Evolutionary conservation across 1,140 invertebrate genomes (phyloP), one percentile per base, ranked within the genome.

Genomic region (Drosophila pandora): DNA sequence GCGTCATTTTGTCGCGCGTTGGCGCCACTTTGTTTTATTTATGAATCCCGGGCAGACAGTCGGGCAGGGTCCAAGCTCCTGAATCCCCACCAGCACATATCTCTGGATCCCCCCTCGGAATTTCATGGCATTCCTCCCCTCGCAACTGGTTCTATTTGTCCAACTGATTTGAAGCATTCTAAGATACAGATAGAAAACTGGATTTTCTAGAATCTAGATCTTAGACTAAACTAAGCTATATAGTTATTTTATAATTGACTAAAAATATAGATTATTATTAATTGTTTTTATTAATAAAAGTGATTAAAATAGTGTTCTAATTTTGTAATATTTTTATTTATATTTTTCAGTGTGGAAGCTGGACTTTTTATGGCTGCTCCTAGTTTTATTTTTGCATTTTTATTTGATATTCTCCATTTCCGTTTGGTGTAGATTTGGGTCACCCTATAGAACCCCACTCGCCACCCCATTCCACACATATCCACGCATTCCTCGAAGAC

Each of bases 1-100:
- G 83, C 82, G 82, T 87, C 82, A 82, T 65, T 88, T 82, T 82
- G 73, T 67, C 62, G 71, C 71, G 71, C 50, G 56, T 68, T 76
- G 82, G 82, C 82, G 82, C 82, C 82, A 88, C 61, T 87, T 87
- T 76, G 71, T 82, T 79, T 82, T 87, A 87, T 87, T 87, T 88
- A 88, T 87, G 82, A 87, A 71, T 81, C 41, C 57, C 41, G 64
- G 65, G 59, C 49, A 77, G 81, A 72, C 69, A 63, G 59, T 67
- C 57, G 65, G 63, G 65, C 64, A 63, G 73, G 53, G 62, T 30
- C 28, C 41, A 45, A 5, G 23, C 30, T 55, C 5, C 49, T 49
- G 48, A 21, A 37, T 30, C 39, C 49, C 61, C 47, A 12, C 61
- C 48, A 52, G n/a, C 13, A 17, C 41, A 21, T 21, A 43, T 17